A percentile compares a stretch with the other conserved stretches of the same genome.
These are phyloP conservation scores for Halcyon leucocephala DNA, from an alignment of 2,797 vertebrate species.

Conservation along the genomic window DNA sequence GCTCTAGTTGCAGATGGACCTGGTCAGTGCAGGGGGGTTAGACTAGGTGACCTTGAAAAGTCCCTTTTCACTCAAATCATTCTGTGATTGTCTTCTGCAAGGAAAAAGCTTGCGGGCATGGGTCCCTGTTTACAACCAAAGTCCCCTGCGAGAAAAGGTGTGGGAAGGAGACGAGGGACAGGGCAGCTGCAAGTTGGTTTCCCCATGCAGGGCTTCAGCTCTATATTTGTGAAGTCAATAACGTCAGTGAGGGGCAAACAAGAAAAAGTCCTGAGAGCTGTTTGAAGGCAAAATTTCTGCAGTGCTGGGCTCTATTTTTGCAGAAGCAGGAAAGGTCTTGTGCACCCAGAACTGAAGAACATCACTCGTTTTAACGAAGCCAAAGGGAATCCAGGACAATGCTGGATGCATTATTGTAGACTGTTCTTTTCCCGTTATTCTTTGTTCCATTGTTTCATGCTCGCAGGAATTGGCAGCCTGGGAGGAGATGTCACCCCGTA, in stretches of 20 bases:
- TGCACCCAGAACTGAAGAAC: not conserved
- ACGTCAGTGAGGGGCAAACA: not conserved
- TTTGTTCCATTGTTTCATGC: not conserved
- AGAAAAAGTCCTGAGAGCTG: not conserved
- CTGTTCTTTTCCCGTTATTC: not conserved
- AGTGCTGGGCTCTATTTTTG: not conserved
- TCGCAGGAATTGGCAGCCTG: not conserved
- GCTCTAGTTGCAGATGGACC: not conserved
- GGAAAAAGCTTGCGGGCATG: slow-evolving; percentile 72
- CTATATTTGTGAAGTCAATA: not conserved
- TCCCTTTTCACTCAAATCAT: not conserved
- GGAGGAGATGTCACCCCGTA: not conserved
- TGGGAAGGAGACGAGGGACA: not conserved
- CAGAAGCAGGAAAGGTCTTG: not conserved
- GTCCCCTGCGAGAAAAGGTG: slow-evolving; percentile 66
- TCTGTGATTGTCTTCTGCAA: slow-evolving; percentile 62
- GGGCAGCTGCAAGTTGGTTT: not conserved
- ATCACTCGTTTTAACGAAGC: not conserved
- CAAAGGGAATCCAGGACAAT: not conserved
- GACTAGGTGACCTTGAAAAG: not conserved
- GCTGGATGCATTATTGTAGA: not conserved
- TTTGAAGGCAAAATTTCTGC: not conserved
- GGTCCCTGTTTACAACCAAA: slow-evolving; percentile 61
- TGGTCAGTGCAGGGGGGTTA: not conserved
- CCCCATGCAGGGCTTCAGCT: not conserved